Base-by-base conservation (phyloP, 2,888 invertebrate species). In the Aleiodes testaceus region DNA sequence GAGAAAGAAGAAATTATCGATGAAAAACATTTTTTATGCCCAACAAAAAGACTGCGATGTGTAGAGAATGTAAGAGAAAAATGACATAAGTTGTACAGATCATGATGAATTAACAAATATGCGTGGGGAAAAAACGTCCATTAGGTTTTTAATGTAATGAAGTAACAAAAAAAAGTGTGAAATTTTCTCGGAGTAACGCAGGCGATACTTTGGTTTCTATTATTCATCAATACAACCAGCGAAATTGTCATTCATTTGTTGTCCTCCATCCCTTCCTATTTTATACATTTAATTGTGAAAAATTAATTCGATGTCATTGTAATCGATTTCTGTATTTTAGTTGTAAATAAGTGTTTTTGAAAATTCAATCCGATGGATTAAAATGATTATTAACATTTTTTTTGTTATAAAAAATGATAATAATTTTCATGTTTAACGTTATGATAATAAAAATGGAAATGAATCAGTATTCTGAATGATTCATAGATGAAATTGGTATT, bases 401-500 rank as follows among this genome's bases (percentile, higher is more conserved):
- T 71, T 74, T 72, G 44, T 36, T 9, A 6, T 36, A 36, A 36
- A n/a, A 36, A 36, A 36, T 36, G 36, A 36, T 36, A 36, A 36
- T 36, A 36, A 36, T 36, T 36, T 70, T 49, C 70, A 67, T 76
- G 76, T 74, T 78, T 77, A 76, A 77, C 71, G 53, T 70, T 75
- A 72, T 55, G 67, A 70, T 74, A 72, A 75, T 74, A 75, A 70
- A 61, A 65, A 77, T 72, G 74, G 69, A 66, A 77, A 74, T 74
- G 73, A 78, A 76, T 76, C 82, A 81, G 81, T 82, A 85, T 83
- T 84, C 75, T 75, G 70, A 72, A 76, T 74, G 71, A 61, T 70
- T 50, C 45, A 64, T 73, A 61, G n/a, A 72, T 72, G 70, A 76
- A 79, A 81, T 81, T 81, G 78, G 80, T 81, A 81, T 80, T 80